Evolutionary conservation across 2,797 vertebrate genomes (phyloP).

Genomic region (Acestrorhynchus altus): DNA sequence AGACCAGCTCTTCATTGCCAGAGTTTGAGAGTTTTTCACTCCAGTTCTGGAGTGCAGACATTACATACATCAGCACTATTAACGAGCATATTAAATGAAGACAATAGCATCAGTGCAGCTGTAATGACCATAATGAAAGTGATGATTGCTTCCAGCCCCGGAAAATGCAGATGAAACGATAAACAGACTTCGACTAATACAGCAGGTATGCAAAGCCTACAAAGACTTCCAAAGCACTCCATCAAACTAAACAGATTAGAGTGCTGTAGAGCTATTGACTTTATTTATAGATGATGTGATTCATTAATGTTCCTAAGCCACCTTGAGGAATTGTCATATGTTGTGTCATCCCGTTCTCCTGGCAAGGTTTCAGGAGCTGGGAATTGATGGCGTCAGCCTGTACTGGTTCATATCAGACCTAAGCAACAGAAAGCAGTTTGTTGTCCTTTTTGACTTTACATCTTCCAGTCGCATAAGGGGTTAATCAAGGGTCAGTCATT

Average conservation of each 20-base stretch:
- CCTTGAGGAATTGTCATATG: neutral
- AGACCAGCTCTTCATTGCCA: neutral
- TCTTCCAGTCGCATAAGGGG: too few relatives aligned
- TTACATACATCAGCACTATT: constrained; percentile 50
- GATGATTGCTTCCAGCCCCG: constrained; percentile 26
- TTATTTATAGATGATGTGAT: neutral
- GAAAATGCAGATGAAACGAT: constrained; percentile 27
- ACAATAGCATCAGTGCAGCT: constrained; percentile 31
- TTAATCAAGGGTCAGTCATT: neutral
- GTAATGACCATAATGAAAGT: constrained; percentile 47
- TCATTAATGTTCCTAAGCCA: neutral
- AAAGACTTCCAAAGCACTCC: constrained; percentile 23
- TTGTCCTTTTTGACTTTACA: too few relatives aligned
- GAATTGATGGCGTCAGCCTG: too few relatives aligned
- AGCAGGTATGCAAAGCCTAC: constrained; percentile 4
- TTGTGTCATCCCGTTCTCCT: neutral
- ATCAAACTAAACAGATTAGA: constrained; percentile 17
- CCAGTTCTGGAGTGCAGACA: neutral
- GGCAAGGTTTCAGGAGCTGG: too few relatives aligned
- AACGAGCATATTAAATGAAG: constrained; percentile 47
- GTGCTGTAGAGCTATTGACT: neutral
- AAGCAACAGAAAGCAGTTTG: too few relatives aligned
- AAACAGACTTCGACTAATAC: constrained; percentile 9
- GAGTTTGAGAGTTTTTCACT: neutral
- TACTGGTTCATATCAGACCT: too few relatives aligned